Percentiles rank a stretch among this genome's conserved stretches.
Conservation (phyloP, 2,888 invertebrate species). For the Drepanosiphum platanoidis region DNA sequence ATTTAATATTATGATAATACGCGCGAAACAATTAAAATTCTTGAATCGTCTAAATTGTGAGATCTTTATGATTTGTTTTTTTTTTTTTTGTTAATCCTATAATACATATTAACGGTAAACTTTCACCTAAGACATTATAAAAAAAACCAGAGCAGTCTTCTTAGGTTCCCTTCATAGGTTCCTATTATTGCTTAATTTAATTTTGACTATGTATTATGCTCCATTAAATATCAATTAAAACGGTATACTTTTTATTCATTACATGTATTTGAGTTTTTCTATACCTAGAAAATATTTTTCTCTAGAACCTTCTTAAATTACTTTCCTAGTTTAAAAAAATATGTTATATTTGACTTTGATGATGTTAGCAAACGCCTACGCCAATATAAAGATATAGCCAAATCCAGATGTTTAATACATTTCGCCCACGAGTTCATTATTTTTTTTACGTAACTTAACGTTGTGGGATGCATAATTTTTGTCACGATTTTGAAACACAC, state of each 20-base stretch:
- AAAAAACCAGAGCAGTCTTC: slow-evolving; percentile 12
- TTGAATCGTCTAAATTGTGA: slow-evolving; percentile 29
- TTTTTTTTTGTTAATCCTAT: slow-evolving; percentile 14
- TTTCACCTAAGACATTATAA: slow-evolving; percentile 41
- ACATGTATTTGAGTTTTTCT: background rate
- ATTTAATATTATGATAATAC: slow-evolving; percentile 44
- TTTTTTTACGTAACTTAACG: slow-evolving; percentile 32
- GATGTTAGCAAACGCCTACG: slow-evolving; percentile 16
- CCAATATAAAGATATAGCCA: slow-evolving; percentile 12
- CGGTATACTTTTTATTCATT: slow-evolving; percentile 14
- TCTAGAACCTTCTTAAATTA: background rate
- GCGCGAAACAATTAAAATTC: slow-evolving; percentile 38
- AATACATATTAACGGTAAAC: slow-evolving; percentile 36
- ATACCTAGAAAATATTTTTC: slow-evolving; percentile 17
- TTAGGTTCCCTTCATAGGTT: background rate
- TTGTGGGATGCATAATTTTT: slow-evolving; percentile 17
- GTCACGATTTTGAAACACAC: slow-evolving; percentile 33
- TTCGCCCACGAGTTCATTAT: slow-evolving; percentile 45
- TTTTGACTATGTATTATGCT: slow-evolving; percentile 46
- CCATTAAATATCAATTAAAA: slow-evolving; percentile 59
- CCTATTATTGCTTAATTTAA: slow-evolving; percentile 38
- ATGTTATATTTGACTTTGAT: slow-evolving; percentile 23
- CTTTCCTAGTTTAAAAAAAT: slow-evolving; percentile 14
- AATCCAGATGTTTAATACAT: slow-evolving; percentile 24
- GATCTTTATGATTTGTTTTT: slow-evolving; percentile 39